Evolutionary conservation across 2,797 vertebrate genomes (phyloP).

Genomic region (Anolis apletophallus): DNA sequence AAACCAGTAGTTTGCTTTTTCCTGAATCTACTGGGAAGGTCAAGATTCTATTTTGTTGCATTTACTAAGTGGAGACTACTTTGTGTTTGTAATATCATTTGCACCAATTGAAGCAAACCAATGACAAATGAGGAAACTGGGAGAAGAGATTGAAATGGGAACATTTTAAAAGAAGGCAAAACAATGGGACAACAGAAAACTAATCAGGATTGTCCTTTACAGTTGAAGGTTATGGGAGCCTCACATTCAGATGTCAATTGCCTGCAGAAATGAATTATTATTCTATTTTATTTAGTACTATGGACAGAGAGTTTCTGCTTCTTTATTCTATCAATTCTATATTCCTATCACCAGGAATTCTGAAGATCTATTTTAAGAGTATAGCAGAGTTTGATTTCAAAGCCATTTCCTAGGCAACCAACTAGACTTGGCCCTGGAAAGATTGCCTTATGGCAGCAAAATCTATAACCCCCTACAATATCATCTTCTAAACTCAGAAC

Average conservation of each 20-base stretch:
- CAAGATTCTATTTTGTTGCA: too few species aligned
- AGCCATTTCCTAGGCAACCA: conserved; percentile 68
- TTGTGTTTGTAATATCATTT: too few species aligned
- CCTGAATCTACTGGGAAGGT: too few species aligned
- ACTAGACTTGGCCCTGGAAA: conserved; percentile 32
- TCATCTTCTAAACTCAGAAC: conserved; percentile 18
- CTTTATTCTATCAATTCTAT: background rate
- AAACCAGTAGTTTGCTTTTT: too few species aligned
- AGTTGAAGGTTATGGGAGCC: background rate
- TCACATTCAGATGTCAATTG: background rate
- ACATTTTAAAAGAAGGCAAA: too few species aligned
- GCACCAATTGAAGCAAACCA: too few species aligned
- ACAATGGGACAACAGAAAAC: too few species aligned
- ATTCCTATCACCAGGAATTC: conserved; percentile 12
- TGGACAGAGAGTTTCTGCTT: background rate
- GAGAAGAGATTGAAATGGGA: too few species aligned
- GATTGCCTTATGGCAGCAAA: conserved; percentile 21
- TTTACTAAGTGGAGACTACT: too few species aligned
- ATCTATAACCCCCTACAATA: background rate
- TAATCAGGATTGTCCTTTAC: too few species aligned
- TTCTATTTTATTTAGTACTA: background rate
- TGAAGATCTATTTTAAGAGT: conserved; percentile 32
- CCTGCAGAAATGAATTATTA: background rate
- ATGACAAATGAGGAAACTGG: too few species aligned
- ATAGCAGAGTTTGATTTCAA: conserved; percentile 31